Evolutionary conservation across 2,888 invertebrate genomes (phyloP), one percentile per base, ranked within the genome.

Genomic region (Apoderus coryli): DNA sequence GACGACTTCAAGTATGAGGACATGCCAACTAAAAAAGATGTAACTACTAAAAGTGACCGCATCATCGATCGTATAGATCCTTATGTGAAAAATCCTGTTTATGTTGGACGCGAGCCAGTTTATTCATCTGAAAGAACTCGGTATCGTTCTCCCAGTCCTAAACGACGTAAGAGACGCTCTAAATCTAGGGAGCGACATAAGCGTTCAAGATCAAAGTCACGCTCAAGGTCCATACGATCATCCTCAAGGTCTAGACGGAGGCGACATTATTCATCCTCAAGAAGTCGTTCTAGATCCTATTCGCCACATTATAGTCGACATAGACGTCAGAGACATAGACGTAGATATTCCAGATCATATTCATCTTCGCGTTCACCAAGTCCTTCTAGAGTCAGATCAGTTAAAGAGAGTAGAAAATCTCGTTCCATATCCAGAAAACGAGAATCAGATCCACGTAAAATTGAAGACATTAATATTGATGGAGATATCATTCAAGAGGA

Each of bases 31-130:
- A 32, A 35, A 37, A 28, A 26, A 31, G 35, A 31, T 6, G 31
- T 32, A 10, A 31, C 27, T 13, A 33, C 15, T 30, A 31, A 32
- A 23, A 28, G 19, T 11, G 31, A 39, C 12, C 44, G 47, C 34
- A 33, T 42, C 15, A 48, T 49, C 29, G 48, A 48, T 34, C 45
- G 47, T 14, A 46, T 49, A 22, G 53, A 54, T 43, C 52, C 54
- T n/a, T 52, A 43, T 34, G 32, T 52, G 34, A 56, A 54, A 44
- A 51, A 47, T 35, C 46, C 53, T 4, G 53, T 52, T 30, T 50
- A 49, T 33, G 25, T 49, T 25, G 50, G 49, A 22, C 50, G 49
- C 25, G 52, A 50, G 32, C 39, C 37, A 27, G 39, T 27, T 25
- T 13, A 10, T 33, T 23, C 22, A n/a, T 16, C 29, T 13, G 44